phyloP scores from a whole-genome alignment of 2,797 vertebrate genomes.

The Tapirus indicus region DNA sequence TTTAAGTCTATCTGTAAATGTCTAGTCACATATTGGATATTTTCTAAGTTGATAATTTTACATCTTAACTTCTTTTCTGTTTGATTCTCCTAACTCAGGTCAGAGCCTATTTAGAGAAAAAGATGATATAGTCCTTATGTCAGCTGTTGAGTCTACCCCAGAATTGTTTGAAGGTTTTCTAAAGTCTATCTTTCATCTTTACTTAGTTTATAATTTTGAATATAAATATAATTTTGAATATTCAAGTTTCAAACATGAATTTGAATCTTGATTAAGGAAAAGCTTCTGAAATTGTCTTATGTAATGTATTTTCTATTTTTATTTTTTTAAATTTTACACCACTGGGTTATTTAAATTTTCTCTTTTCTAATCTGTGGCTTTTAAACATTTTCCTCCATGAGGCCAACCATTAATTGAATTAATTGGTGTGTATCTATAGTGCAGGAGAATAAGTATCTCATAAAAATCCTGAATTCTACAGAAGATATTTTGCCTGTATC shows the following conservation, averaged over 20 bases:
- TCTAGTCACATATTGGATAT: neutral
- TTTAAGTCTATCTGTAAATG: neutral
- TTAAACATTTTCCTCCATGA: conserved; percentile 47
- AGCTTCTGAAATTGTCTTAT: conserved; percentile 47
- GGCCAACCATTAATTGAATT: conserved; percentile 40
- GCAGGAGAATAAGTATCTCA: conserved; percentile 21
- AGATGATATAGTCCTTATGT: neutral
- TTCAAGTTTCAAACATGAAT: neutral
- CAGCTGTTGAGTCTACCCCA: neutral
- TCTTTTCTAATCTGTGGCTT: conserved; percentile 18
- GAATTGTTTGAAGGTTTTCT: neutral
- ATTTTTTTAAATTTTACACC: neutral
- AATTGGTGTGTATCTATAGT: conserved; percentile 23
- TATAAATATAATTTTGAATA: neutral
- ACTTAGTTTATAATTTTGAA: conserved; percentile 56
- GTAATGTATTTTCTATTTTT: conserved; percentile 46
- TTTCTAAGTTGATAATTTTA: neutral
- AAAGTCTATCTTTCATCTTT: conserved; percentile 45
- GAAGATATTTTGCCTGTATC: conserved; percentile 25
- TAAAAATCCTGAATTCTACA: conserved; percentile 19
- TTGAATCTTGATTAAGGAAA: conserved; percentile 45
- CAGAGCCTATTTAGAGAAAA: neutral
- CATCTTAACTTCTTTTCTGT: neutral
- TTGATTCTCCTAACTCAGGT: conserved; percentile 12
- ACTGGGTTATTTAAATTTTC: conserved; percentile 58